Evolutionary conservation across 1,140 invertebrate genomes (phyloP), one percentile per base, ranked within the genome.

Genomic region (Planococcus citri): DNA sequence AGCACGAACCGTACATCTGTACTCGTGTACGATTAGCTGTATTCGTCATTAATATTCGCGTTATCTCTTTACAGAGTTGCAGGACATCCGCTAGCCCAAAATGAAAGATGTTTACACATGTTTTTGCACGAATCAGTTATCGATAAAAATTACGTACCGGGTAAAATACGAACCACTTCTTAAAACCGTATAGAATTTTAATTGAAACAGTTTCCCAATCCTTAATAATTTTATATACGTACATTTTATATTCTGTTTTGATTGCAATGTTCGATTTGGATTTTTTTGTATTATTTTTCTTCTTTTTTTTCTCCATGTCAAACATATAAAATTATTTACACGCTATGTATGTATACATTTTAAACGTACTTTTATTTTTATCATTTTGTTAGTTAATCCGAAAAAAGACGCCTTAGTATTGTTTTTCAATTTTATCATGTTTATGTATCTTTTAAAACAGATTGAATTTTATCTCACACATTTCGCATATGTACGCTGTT

Each of bases 91-190:
- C 82, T 99, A 76, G 97, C 97, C 61, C 97, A 99, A 83, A 99
- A 99, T 81, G 97, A 99, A 83, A 84, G 93, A 77, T 99, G 96
- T 83, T 86, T 99, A 75, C 97, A 99, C 77, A 99, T 99, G 92
- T 99, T 99, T 83, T 84, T 99, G 70, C 95, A 98, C 80, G 95
- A 98, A 76, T 88, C 89, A 68, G 86, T 89, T 73, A 98, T 99
- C 80, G 96, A 99, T 82, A 97, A 95, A 82, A 98, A 97, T 82
- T 99, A 99, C 81, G 93, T 98, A 72, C 97, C 97, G 74, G 97
- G 97, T 74, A 98, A 98, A 83, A 98, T 99, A 81, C 86, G 96
- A 78, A 98, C 95, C 82, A 92, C 93, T 83, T 92, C 60, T 24
- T 64, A 64, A 64, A 64, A 20, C n/a, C 17, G 21, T 20, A 58